Evolutionary conservation across 2,113 vertebrate genomes (phyloP).

Genomic region (Phainopepla nitens): DNA sequence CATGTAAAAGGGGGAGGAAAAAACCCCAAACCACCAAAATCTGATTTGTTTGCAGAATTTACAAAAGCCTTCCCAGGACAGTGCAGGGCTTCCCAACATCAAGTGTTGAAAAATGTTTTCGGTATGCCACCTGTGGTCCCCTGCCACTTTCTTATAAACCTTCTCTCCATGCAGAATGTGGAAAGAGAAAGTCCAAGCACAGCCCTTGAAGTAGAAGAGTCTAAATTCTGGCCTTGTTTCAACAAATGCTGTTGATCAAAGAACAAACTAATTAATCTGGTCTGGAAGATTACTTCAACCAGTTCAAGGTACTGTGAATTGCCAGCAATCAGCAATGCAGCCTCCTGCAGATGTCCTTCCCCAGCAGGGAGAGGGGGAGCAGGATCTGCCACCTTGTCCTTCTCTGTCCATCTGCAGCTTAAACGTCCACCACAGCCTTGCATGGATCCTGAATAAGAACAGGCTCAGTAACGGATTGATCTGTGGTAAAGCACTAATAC

Average conservation of each 20-base stretch:
- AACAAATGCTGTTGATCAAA: conserved; percentile 23
- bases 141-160: neutral
- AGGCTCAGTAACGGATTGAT: neutral
- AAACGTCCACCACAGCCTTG: neutral
- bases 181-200: neutral
- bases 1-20: neutral
- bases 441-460: neutral
- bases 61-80: neutral
- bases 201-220: neutral
- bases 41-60: neutral
- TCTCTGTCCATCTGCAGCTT: neutral
- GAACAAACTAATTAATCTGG: conserved; percentile 24
- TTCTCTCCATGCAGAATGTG: neutral
- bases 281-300: conserved; percentile 11
- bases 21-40: neutral
- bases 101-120: neutral
- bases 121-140: neutral
- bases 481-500: neutral
- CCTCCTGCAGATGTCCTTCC: neutral
- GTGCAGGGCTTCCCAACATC: neutral
- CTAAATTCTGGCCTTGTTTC: conserved; percentile 21
- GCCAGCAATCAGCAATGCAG: neutral
- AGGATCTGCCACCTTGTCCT: neutral
- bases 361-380: neutral
- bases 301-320: neutral